Conservation (phyloP, 2,888 invertebrate species). For the Cantharis nigra region DNA sequence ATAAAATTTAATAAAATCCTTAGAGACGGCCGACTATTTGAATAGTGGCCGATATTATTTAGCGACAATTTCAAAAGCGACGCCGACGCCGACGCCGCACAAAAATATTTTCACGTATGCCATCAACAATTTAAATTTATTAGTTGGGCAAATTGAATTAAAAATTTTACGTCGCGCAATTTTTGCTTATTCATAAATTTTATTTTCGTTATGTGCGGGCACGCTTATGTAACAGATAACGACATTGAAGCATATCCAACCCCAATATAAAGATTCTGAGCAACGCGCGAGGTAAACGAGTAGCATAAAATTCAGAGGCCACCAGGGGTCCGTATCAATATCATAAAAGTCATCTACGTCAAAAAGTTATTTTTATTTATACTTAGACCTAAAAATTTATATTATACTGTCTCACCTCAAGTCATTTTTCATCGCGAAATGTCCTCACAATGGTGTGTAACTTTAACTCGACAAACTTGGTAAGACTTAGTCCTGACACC, state of each 20-base stretch:
- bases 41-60: background rate
- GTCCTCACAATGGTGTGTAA: background rate
- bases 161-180: background rate
- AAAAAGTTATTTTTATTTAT: conserved; percentile 19
- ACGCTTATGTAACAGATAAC: conserved; percentile 13
- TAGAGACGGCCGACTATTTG: background rate
- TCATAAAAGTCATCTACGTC: conserved; percentile 22
- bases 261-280: conserved; percentile 11
- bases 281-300: conserved; percentile 13
- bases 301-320: conserved; percentile 20
- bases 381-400: conserved; percentile 3
- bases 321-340: conserved; percentile 18
- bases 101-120: background rate
- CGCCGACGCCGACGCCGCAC: background rate
- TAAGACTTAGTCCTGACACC: background rate
- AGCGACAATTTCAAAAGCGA: background rate
- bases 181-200: background rate
- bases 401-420: background rate
- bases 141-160: background rate
- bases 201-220: background rate
- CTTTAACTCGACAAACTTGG: background rate
- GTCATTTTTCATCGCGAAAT: background rate
- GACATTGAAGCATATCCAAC: conserved; percentile 4
- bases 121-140: background rate
- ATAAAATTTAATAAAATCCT: background rate